phyloP scores from a whole-genome alignment of 2,797 vertebrate genomes.

The Heterohyrax brucei region DNA sequence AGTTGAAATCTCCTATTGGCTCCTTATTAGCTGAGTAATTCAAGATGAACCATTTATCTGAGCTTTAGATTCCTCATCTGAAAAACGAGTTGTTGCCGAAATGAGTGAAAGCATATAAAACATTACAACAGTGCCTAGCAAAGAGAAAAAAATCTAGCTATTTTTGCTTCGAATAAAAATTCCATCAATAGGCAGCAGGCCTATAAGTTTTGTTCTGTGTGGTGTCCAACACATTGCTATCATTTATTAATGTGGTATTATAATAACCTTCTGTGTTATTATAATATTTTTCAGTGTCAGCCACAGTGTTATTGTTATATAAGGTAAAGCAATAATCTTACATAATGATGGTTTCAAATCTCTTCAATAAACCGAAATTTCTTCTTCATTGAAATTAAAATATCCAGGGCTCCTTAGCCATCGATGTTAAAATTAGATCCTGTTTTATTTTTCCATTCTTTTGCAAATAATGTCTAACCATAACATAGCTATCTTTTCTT shows the following conservation, averaged over 20 bases:
- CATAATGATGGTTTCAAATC: constrained; percentile 68
- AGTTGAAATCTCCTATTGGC: background rate
- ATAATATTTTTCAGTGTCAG: constrained; percentile 75
- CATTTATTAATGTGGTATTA: constrained; percentile 75
- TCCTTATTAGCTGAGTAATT: background rate
- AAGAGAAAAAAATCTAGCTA: background rate
- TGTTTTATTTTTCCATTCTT: constrained; percentile 72
- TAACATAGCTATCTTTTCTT: constrained; percentile 51
- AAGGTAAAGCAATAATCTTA: constrained; percentile 78
- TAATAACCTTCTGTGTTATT: constrained; percentile 77
- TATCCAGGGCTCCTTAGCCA: constrained; percentile 19
- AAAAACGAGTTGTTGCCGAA: background rate
- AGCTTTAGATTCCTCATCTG: background rate
- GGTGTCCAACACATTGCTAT: constrained; percentile 50
- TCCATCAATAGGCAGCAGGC: background rate
- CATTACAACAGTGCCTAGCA: background rate
- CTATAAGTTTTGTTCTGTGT: constrained; percentile 12
- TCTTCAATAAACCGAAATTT: constrained; percentile 71
- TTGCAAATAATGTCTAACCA: constrained; percentile 68
- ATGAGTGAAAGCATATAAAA: background rate
- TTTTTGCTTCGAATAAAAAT: constrained; percentile 56
- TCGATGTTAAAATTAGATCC: constrained; percentile 58
- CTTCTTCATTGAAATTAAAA: constrained; percentile 72
- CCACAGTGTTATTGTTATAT: constrained; percentile 62
- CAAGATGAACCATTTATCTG: background rate